Percentiles rank a stretch among this genome's conserved stretches.
These are phyloP conservation scores for Elachura formosa DNA, from an alignment of 2,113 vertebrate species.

Conservation along the genomic window DNA sequence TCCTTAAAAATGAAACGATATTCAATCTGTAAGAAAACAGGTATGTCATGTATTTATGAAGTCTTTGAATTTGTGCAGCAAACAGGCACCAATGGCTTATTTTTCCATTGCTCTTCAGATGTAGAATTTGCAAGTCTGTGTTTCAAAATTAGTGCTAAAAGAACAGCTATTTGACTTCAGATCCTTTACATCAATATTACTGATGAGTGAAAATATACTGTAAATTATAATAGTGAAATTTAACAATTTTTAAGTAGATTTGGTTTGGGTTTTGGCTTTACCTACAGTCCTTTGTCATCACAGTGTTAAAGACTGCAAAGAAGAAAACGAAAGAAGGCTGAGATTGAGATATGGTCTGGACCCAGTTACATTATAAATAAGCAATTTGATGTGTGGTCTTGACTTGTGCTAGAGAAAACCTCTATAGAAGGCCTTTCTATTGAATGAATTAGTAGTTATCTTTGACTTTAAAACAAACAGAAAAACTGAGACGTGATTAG, in stretches of 20 bases:
- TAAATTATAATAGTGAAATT: background rate
- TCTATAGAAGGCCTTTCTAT: background rate
- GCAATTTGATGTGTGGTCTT: background rate
- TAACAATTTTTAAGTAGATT: background rate
- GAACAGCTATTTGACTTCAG: background rate
- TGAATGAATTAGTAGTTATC: background rate
- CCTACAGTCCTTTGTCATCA: background rate
- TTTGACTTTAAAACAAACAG: background rate
- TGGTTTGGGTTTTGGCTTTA: background rate
- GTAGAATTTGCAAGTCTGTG: background rate
- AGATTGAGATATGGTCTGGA: background rate
- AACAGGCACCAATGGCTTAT: background rate
- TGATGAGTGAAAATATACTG: background rate
- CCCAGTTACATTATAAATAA: background rate
- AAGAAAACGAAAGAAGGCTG: background rate
- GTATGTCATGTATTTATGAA: background rate
- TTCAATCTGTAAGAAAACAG: background rate
- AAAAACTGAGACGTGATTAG: background rate
- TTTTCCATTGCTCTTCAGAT: background rate
- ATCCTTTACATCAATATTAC: background rate
- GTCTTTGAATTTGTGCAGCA: background rate
- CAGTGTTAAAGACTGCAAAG: background rate
- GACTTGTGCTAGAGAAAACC: background rate
- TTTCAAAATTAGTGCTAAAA: background rate
- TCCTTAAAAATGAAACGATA: background rate